Evolutionary conservation across 1,140 invertebrate species (phyloP), one percentile per base, ranked within the genome.

Genomic region (Myzus persicae): DNA sequence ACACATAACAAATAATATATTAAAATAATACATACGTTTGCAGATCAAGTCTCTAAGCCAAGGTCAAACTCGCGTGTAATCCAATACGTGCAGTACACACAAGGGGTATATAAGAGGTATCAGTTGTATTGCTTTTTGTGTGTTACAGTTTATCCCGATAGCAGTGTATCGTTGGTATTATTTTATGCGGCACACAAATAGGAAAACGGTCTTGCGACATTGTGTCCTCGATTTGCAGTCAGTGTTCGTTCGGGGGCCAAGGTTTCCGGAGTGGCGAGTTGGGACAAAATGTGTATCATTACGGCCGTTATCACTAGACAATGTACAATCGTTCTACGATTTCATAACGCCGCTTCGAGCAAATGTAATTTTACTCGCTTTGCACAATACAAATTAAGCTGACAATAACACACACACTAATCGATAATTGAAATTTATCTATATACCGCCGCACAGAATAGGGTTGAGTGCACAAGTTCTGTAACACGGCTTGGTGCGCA

Each of bases 391-490:
- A 89, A 67, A 90, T 67, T 36, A 51, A 90, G 36, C 59, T 90
- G 59, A 89, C 87, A 89, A 90, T 90, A 90, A 90, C 38, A 67
- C 26, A 59, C 51, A 31, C 26, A 59, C 38, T 42, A 90, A 67
- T 90, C 54, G 54, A 90, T 90, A 90, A 90, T 42, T 67, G 89
- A 36, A 42, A 67, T 48, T 36, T 76, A 48, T 40, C 40, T 90
- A 42, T 44, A 11, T 40, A n/a, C 31, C 22, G 3, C 36, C 3
- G 48, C n/a, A 24, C 46, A 18, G 36, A 76, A 42, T 22, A 67
- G 89, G 89, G 89, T 90, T 42, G 89, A 90, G 51, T 90, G 89
- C 89, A 90, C 89, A 90, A 90, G 54, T 42, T 51, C 87, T 38
- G 48, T 38, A 51, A 88, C 85, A 48, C 7, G 0, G 42, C 18